Conservation (phyloP, 2,888 invertebrate genomes). For the Epistrophella euchroma region DNA sequence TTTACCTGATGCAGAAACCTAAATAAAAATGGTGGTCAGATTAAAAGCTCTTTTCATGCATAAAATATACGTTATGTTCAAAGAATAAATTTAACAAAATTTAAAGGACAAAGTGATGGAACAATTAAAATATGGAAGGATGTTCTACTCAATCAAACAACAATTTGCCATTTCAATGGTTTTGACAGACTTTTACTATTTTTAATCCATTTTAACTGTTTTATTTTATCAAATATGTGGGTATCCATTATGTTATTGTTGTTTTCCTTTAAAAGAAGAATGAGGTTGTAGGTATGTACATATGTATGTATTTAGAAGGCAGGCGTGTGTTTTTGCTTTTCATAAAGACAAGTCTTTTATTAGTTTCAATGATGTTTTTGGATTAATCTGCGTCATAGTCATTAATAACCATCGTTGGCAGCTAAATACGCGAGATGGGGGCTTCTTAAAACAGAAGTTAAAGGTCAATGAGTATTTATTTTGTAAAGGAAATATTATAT, state of each 20-base stretch:
- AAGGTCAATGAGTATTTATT: slow-evolving; percentile 43
- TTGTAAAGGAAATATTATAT: slow-evolving; percentile 15
- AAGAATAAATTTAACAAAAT: neutral
- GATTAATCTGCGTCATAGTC: slow-evolving; percentile 26
- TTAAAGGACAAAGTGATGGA: neutral
- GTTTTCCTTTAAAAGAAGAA: neutral
- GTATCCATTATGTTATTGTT: neutral
- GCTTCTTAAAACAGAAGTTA: slow-evolving; percentile 10
- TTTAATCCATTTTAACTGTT: slow-evolving; percentile 17
- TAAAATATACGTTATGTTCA: neutral
- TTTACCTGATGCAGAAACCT: slow-evolving; percentile 93
- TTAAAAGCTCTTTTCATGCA: neutral
- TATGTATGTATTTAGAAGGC: neutral
- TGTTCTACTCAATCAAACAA: slow-evolving; percentile 48
- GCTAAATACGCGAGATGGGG: slow-evolving; percentile 29
- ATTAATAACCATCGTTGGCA: slow-evolving; percentile 57
- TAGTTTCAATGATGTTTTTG: slow-evolving; percentile 17
- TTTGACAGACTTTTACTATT: slow-evolving; percentile 22
- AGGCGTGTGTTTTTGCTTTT: neutral
- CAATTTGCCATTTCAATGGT: slow-evolving; percentile 58
- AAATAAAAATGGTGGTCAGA: slow-evolving; percentile 37
- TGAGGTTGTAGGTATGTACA: too few species aligned
- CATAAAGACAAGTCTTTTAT: slow-evolving; percentile 8
- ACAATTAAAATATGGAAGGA: neutral
- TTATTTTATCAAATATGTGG: neutral